A percentile compares a stretch with the other conserved stretches of the same genome.
These are phyloP conservation scores for Gymnobelideus leadbeateri DNA, from an alignment of 2,113 vertebrate species.

Conservation along the genomic window DNA sequence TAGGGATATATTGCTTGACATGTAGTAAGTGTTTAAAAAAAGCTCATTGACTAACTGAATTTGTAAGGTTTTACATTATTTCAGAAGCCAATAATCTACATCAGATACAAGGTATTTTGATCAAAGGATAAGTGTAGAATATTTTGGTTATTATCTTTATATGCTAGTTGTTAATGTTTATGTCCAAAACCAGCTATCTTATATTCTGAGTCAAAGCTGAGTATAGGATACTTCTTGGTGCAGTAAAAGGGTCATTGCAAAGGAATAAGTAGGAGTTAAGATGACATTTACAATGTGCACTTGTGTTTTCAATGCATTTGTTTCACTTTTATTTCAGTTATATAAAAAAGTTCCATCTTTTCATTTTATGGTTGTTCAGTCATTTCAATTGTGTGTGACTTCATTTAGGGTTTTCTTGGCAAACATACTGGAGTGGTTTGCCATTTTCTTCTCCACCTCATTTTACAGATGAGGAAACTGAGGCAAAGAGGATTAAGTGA, in stretches of 20 bases:
- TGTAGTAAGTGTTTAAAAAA: not conserved
- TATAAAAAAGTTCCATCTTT: not conserved
- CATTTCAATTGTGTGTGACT: not conserved
- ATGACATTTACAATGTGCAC: not conserved
- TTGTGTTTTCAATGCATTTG: not conserved
- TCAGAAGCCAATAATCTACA: not conserved
- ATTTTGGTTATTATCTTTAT: not conserved
- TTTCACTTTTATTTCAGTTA: not conserved
- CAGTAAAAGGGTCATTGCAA: not conserved
- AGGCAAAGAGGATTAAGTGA: not conserved
- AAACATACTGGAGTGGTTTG: not conserved
- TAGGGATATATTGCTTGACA: not conserved
- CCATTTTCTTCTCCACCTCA: not conserved
- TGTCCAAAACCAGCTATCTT: not conserved
- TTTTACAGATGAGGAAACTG: not conserved
- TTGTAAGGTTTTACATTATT: not conserved
- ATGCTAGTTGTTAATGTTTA: not conserved
- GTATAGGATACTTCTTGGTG: not conserved
- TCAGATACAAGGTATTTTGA: not conserved
- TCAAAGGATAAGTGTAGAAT: not conserved
- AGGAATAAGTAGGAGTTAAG: not conserved
- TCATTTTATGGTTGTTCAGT: not conserved
- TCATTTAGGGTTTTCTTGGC: not conserved
- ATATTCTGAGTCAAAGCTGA: not conserved
- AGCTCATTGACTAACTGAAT: not conserved